Evolutionary conservation across 2,888 invertebrate species (phyloP).

Genomic region (Acanthosoma haemorrhoidale): DNA sequence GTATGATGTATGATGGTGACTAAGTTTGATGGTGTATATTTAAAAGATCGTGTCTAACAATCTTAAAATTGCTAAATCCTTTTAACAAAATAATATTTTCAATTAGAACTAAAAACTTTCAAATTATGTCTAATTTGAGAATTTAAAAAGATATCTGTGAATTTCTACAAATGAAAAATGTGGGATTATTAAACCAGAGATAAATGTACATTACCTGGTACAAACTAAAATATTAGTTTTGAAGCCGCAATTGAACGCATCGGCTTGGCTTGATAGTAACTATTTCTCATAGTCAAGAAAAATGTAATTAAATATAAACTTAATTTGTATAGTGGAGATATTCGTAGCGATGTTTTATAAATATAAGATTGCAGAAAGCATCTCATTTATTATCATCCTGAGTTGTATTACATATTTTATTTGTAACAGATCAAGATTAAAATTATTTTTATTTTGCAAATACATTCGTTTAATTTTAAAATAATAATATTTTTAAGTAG

Average conservation of each 20-base stretch:
- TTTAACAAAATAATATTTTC: neutral
- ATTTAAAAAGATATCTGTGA: neutral
- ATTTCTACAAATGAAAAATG: neutral
- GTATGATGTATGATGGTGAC: too few species aligned
- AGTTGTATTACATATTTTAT: too few species aligned
- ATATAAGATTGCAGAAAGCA: too few species aligned
- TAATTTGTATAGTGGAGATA: too few species aligned
- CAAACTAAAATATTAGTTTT: neutral
- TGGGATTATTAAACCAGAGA: neutral
- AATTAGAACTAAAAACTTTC: neutral
- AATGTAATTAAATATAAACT: too few species aligned
- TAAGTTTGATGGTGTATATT: neutral
- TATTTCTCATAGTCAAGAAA: neutral
- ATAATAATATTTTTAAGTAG: too few species aligned
- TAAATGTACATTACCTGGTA: neutral
- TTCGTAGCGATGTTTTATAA: too few species aligned
- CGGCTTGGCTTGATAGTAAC: neutral
- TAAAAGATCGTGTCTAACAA: neutral
- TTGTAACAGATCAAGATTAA: too few species aligned
- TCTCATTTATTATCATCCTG: too few species aligned
- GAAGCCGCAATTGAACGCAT: constrained; percentile 20
- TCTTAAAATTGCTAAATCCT: too few species aligned
- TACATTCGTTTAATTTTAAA: too few species aligned
- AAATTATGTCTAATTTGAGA: neutral
- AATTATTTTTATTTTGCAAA: too few species aligned